phyloP scores from a whole-genome alignment of 2,888 invertebrate species.

The Orgyia antiqua region DNA sequence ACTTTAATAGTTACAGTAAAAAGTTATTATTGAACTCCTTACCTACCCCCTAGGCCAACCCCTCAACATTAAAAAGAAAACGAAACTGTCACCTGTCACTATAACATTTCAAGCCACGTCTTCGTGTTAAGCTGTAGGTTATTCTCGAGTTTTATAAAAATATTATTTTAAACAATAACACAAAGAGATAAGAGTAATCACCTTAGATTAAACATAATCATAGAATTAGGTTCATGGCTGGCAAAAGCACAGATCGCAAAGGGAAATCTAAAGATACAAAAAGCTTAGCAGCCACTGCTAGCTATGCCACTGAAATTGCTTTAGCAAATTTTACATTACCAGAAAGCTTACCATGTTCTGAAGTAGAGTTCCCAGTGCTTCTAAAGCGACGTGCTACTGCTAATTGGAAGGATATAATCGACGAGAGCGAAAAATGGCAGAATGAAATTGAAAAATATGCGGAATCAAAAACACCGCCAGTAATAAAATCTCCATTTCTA shows the following conservation, averaged over 20 bases:
- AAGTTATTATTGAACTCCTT: too few relatives aligned
- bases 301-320: slow-evolving; percentile 27
- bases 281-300: slow-evolving; percentile 1
- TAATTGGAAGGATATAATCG: slow-evolving; percentile 52
- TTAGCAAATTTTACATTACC: slow-evolving; percentile 52
- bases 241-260: slow-evolving; percentile 50
- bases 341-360: slow-evolving; percentile 59
- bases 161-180: too few relatives aligned
- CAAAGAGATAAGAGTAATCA: too few relatives aligned
- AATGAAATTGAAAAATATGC: slow-evolving; percentile 43
- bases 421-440: slow-evolving; percentile 40
- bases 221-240: too few relatives aligned
- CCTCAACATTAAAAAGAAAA: too few relatives aligned
- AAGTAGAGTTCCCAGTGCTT: slow-evolving; percentile 55
- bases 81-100: too few relatives aligned
- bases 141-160: too few relatives aligned
- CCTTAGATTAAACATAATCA: too few relatives aligned
- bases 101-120: too few relatives aligned
- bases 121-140: too few relatives aligned
- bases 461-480: slow-evolving; percentile 33
- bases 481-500: slow-evolving; percentile 46
- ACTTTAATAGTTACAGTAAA: too few relatives aligned
- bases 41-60: too few relatives aligned
- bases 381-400: slow-evolving; percentile 34
- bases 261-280: slow-evolving; percentile 43